These are phyloP conservation scores for Manis pentadactyla DNA, from an alignment of 2,797 vertebrate species.

Conservation along the genomic window DNA sequence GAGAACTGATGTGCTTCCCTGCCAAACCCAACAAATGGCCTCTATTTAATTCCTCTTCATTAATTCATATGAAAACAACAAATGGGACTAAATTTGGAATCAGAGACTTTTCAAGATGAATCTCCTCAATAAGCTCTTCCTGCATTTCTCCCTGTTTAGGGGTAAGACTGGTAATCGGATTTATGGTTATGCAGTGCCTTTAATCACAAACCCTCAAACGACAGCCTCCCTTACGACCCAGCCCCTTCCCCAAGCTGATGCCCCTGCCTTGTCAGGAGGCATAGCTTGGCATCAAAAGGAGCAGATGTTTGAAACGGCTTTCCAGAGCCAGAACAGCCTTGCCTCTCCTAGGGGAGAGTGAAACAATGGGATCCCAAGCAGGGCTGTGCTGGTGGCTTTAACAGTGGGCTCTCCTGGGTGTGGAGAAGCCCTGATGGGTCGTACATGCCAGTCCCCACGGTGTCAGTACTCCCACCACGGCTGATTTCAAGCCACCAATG, in stretches of 20 bases:
- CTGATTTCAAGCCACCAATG: neutral
- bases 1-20: slow-evolving; percentile 16
- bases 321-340: neutral
- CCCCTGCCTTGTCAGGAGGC: neutral
- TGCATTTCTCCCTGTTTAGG: neutral
- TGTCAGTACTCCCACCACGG: neutral
- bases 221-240: no score
- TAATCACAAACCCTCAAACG: neutral
- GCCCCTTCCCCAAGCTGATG: neutral
- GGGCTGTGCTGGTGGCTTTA: neutral
- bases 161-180: neutral
- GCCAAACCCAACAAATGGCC: neutral
- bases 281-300: neutral
- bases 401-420: fast-evolving
- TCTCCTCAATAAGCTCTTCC: neutral
- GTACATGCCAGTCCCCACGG: fast-evolving
- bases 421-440: no score
- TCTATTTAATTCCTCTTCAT: slow-evolving; percentile 18
- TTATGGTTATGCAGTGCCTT: neutral
- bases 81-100: slow-evolving; percentile 43
- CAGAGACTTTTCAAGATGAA: slow-evolving; percentile 70
- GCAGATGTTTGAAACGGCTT: neutral
- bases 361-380: neutral
- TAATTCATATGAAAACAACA: slow-evolving; percentile 53
- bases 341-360: no score